Conservation (phyloP, 2,113 vertebrate species). For the Vimba vimba region DNA sequence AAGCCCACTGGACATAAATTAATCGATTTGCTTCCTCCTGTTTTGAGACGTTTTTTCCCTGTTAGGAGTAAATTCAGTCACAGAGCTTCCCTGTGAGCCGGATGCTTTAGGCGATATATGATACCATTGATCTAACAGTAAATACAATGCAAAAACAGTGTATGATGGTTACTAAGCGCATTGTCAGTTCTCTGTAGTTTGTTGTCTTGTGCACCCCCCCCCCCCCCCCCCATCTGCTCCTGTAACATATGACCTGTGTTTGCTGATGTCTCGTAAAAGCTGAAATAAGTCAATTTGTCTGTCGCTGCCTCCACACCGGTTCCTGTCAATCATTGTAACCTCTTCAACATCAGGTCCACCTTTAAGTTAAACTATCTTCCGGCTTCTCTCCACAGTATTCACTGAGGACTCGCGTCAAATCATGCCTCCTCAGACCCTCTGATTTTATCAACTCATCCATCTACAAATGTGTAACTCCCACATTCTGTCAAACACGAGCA, state of each 20-base stretch:
- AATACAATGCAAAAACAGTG: slow-evolving; percentile 5
- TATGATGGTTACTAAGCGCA: neutral
- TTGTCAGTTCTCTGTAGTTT: slow-evolving; percentile 3
- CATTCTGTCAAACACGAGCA: neutral
- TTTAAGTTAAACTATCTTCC: neutral
- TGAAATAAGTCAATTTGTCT: slow-evolving; percentile 31
- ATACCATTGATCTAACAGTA: slow-evolving; percentile 9
- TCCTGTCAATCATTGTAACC: slow-evolving; percentile 17
- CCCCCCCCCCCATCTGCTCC: slow-evolving; percentile 11
- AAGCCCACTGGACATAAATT: slow-evolving; percentile 46
- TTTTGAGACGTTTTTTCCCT: slow-evolving; percentile 15
- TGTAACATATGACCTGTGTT: slow-evolving; percentile 16
- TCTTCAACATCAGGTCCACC: slow-evolving; percentile 14
- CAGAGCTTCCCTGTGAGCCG: neutral
- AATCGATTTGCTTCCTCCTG: slow-evolving; percentile 38
- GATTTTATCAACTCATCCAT: neutral
- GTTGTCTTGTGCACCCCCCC: neutral
- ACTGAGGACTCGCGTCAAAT: neutral
- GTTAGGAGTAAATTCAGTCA: slow-evolving; percentile 29
- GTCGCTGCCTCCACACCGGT: neutral
- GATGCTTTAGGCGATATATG: slow-evolving; percentile 14
- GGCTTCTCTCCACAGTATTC: neutral
- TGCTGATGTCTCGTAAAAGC: slow-evolving; percentile 13
- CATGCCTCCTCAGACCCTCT: neutral
- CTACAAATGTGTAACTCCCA: neutral